These are phyloP conservation scores for Squalus acanthias DNA, from an alignment of 2,797 vertebrate genomes.

Conservation along the genomic window DNA sequence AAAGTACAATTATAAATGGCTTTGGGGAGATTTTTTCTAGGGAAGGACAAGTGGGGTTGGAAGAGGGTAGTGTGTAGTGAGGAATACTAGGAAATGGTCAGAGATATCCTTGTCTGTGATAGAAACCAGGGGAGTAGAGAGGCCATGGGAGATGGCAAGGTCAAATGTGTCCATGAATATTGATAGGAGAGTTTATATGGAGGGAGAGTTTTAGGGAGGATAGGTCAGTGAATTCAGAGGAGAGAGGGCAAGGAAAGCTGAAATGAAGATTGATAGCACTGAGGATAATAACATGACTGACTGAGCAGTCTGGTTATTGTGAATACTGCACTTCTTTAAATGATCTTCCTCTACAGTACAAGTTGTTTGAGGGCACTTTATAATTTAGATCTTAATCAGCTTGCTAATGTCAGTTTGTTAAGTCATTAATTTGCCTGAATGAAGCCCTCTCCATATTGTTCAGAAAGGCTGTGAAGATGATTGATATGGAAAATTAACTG, in stretches of 20 bases:
- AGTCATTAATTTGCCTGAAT: background rate
- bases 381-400: constrained; percentile 4
- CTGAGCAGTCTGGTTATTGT: background rate
- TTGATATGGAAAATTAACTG: background rate
- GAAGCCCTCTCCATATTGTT: background rate
- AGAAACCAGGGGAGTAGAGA: background rate
- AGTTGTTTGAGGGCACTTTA: background rate
- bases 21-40: background rate
- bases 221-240: background rate
- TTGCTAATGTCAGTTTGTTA: background rate
- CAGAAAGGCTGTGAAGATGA: constrained; percentile 22
- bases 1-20: background rate
- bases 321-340: background rate
- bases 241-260: background rate
- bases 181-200: background rate
- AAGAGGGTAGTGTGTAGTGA: background rate
- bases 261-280: background rate
- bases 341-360: background rate
- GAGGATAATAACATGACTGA: background rate
- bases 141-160: background rate
- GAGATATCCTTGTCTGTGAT: background rate
- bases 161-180: background rate
- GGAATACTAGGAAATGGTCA: background rate
- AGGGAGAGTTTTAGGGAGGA: background rate
- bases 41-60: background rate